Conservation (phyloP, 1,140 invertebrate genomes). For the Cephus cinctus region DNA sequence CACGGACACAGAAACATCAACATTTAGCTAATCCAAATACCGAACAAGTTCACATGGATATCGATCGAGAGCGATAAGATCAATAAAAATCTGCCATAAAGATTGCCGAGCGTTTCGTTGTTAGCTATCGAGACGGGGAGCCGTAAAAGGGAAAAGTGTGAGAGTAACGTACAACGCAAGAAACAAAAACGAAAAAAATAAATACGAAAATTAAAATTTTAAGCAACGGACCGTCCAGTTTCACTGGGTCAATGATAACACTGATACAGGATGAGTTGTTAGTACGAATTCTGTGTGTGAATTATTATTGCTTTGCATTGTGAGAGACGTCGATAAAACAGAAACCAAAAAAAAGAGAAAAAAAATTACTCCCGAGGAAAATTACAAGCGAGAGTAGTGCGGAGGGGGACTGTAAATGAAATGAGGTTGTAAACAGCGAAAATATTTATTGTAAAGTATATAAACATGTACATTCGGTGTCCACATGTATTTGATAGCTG, state of each 20-base stretch:
- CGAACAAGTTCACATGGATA: constrained; percentile 30
- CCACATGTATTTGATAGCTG: constrained; percentile 51
- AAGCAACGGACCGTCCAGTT: too few relatives aligned
- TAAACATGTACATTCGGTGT: constrained; percentile 51
- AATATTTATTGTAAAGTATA: constrained; percentile 56
- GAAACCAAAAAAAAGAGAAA: too few relatives aligned
- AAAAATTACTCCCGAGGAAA: too few relatives aligned
- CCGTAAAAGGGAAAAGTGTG: too few relatives aligned
- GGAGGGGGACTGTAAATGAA: constrained; percentile 50
- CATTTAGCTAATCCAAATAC: constrained; percentile 46
- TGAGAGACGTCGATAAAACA: too few relatives aligned
- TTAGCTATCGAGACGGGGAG: too few relatives aligned
- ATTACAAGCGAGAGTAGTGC: constrained; percentile 5
- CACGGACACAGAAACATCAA: constrained; percentile 57
- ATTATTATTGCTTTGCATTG: too few relatives aligned
- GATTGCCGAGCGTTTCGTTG: too few relatives aligned
- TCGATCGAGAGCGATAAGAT: background rate
- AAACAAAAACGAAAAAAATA: constrained; percentile 10
- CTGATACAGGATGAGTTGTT: background rate
- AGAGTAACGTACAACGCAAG: constrained; percentile 8
- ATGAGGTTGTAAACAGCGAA: constrained; percentile 52
- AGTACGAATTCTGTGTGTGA: background rate
- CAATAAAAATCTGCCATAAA: constrained; percentile 2
- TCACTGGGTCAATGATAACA: background rate
- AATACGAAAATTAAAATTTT: constrained; percentile 3